Base-by-base conservation (phyloP, 1,140 invertebrate genomes). In the Dermatophagoides farinae region DNA sequence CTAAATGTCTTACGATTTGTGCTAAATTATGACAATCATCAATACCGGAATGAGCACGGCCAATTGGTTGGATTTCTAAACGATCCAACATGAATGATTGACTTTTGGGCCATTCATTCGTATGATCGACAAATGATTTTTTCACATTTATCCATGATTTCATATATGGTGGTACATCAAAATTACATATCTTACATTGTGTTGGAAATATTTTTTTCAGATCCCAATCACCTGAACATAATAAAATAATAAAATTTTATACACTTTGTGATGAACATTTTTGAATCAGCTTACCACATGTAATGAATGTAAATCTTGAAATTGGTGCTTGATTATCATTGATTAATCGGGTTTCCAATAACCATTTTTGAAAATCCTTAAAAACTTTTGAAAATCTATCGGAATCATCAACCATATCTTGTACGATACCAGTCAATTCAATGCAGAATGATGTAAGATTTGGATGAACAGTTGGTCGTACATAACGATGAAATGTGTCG, bases 401-500 rank as follows among this genome's bases (percentile, higher is more conserved):
- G 6, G 61, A 38, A 9, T 54, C 39, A 41, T 62, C 59, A 6
- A 63, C 62, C 41, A 39, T 44, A 20, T 61, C 40, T 31, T 63
- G 59, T 16, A 54, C 52, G 22, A 63, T 63, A 6, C 62, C 62
- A 12, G 43, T 65, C 12, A 44, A 54, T 57, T 79, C 71, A 4
- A 72, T 78, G 64, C 80, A 82, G 68, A 80, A 82, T 0, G 70
- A 44, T 8, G 76, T 76, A 16, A 82, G 64, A 4, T 69, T 55
- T 20, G 74, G 74, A 69, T 79, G 68, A 1, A 75, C 58, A 43
- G 62, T 66, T 22, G 80, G 80, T 60, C 74, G 72, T 1, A 82
- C 73, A 69, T 80, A 82, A 16, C 75, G 67, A 61, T 82, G 79
- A 68, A 82, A 82, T 20, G 62, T 62, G 44, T 74, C 68, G 59